Evolutionary conservation across 2,113 vertebrate species (phyloP).

Genomic region (Tauraco erythrolophus): DNA sequence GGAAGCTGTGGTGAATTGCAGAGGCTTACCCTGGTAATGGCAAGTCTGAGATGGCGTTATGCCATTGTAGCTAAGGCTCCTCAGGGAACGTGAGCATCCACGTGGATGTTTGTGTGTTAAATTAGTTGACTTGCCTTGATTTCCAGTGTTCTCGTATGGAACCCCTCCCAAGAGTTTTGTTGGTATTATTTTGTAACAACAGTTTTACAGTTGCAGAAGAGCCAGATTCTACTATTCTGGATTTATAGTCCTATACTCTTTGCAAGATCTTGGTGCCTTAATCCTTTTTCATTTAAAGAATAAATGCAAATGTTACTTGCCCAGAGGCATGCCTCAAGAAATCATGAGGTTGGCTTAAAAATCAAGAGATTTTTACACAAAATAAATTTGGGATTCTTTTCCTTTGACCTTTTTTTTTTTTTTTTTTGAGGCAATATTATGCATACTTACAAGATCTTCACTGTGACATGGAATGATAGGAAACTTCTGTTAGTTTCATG

Average conservation of each 20-base stretch:
- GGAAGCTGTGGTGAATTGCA: neutral
- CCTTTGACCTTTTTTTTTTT: neutral
- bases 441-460: neutral
- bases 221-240: neutral
- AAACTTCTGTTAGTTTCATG: neutral
- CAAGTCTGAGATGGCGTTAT: neutral
- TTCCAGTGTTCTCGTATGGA: neutral
- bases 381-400: neutral
- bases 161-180: neutral
- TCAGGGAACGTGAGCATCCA: neutral
- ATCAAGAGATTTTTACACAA: neutral
- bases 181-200: neutral
- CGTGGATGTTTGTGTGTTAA: neutral
- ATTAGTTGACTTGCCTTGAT: neutral
- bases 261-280: neutral
- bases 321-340: neutral
- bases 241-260: neutral
- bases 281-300: neutral
- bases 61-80: neutral
- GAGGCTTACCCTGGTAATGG: neutral
- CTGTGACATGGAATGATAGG: neutral
- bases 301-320: neutral
- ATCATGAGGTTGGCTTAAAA: neutral
- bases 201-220: neutral
- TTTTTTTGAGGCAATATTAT: neutral